A percentile compares a stretch with the other conserved stretches of the same genome.
Conservation (phyloP, 2,113 vertebrate genomes). For the Entelurus aequoreus region DNA sequence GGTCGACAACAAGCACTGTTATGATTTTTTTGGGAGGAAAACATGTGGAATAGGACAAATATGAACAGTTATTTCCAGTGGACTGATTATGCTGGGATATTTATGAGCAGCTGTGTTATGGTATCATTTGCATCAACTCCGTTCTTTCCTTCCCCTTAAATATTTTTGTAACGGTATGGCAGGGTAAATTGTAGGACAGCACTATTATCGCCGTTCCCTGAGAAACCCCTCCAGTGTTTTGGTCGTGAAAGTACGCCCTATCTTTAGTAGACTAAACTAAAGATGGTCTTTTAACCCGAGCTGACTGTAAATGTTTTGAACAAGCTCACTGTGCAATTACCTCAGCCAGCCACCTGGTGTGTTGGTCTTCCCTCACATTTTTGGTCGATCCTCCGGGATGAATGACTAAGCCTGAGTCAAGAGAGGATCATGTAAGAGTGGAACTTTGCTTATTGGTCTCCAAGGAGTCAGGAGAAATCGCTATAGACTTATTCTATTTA, state of each 20-base stretch:
- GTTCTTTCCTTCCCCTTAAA: conserved; percentile 24
- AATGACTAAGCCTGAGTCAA: conserved; percentile 3
- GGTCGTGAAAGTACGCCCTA: conserved; percentile 19
- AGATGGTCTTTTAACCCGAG: conserved; percentile 16
- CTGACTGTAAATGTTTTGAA: conserved; percentile 20
- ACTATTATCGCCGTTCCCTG: conserved; percentile 12
- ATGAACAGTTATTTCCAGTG: not conserved
- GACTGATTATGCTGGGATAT: conserved; percentile 2
- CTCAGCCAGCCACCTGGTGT: conserved; percentile 36
- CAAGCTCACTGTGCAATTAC: conserved; percentile 18
- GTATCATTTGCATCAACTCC: conserved; percentile 7
- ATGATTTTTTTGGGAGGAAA: not conserved
- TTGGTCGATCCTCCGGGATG: conserved; percentile 20
- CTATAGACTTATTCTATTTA: not conserved
- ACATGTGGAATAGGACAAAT: not conserved
- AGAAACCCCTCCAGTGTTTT: conserved; percentile 32
- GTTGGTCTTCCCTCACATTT: conserved; percentile 9
- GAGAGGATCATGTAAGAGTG: conserved; percentile 1
- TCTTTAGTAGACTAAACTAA: conserved; percentile 55
- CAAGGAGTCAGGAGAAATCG: conserved; percentile 9
- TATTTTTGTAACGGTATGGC: conserved; percentile 33
- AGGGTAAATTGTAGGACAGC: conserved; percentile 11
- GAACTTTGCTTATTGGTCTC: not conserved
- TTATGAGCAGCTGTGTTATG: not conserved
- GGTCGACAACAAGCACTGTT: conserved; percentile 18